These are phyloP conservation scores for Cerceris ruficornis DNA, from an alignment of 2,888 invertebrate genomes.

Conservation along the genomic window DNA sequence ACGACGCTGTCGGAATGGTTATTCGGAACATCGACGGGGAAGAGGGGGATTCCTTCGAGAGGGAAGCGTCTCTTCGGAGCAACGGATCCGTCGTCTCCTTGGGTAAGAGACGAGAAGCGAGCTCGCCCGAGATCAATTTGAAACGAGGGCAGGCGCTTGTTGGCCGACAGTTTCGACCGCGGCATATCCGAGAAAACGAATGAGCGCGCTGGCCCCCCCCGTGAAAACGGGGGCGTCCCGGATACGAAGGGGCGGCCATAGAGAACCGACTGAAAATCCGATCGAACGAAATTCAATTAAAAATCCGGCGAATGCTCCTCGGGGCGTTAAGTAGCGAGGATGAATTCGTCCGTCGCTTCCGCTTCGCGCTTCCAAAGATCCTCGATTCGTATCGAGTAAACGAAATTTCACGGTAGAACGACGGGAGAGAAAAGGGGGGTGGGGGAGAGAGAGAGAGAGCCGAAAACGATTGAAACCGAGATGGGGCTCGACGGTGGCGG, in stretches of 20 bases:
- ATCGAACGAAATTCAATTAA: conserved; percentile 78
- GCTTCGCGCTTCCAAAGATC: conserved; percentile 19
- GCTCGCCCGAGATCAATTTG: too few relatives aligned
- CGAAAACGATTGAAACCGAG: background rate
- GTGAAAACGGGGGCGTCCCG: too few relatives aligned
- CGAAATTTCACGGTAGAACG: conserved; percentile 31
- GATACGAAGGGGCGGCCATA: conserved; percentile 31
- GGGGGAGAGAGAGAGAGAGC: background rate
- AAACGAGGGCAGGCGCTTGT: too few relatives aligned
- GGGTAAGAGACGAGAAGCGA: too few relatives aligned
- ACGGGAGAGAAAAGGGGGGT: background rate
- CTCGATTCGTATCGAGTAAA: conserved; percentile 6
- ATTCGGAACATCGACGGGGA: too few relatives aligned
- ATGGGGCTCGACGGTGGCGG: background rate
- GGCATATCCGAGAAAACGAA: too few relatives aligned
- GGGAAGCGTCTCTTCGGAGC: too few relatives aligned
- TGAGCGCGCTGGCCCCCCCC: too few relatives aligned
- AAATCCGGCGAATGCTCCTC: conserved; percentile 72
- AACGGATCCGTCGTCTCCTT: too few relatives aligned
- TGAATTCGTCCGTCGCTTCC: conserved; percentile 40
- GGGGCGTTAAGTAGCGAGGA: conserved; percentile 68
- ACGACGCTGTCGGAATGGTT: too few relatives aligned
- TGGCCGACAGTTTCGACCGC: too few relatives aligned
- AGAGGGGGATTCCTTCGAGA: too few relatives aligned
- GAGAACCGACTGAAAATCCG: conserved; percentile 71